A percentile compares a stretch with the other conserved stretches of the same genome.
Conservation (phyloP, 2,888 invertebrate genomes). For the Chrysotoxum bicinctum region DNA sequence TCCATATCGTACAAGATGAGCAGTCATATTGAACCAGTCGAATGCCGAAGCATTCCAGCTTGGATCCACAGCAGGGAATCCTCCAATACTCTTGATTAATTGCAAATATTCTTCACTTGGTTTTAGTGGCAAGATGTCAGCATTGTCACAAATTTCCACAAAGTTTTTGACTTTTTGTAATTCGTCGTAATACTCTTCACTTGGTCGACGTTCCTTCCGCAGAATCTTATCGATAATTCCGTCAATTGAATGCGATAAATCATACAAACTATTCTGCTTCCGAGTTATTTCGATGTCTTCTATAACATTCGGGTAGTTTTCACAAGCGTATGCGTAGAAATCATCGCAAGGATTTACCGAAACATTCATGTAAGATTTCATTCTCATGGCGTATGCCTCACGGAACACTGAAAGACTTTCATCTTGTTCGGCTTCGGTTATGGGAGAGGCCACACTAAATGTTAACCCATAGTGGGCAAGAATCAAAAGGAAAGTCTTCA, state of each 20-base stretch:
- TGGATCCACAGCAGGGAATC: conserved; percentile 78
- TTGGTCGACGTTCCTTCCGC: conserved; percentile 60
- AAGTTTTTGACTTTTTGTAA: conserved; percentile 76
- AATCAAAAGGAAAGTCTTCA: neutral
- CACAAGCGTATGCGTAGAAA: conserved; percentile 79
- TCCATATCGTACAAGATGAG: conserved; percentile 77
- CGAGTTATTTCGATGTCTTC: conserved; percentile 72
- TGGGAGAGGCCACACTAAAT: neutral
- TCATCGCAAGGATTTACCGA: conserved; percentile 78
- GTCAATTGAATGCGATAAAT: conserved; percentile 75
- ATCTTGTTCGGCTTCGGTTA: conserved; percentile 15
- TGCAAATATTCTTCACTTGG: conserved; percentile 76
- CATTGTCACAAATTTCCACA: conserved; percentile 75
- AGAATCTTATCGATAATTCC: conserved; percentile 74
- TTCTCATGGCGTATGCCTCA: conserved; percentile 75
- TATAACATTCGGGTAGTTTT: conserved; percentile 78
- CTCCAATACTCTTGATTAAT: conserved; percentile 77
- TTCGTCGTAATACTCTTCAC: conserved; percentile 74
- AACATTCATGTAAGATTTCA: conserved; percentile 78
- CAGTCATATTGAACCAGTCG: conserved; percentile 80
- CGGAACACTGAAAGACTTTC: conserved; percentile 67
- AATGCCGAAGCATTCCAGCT: conserved; percentile 75
- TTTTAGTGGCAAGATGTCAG: conserved; percentile 76
- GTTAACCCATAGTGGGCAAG: neutral
- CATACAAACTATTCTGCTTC: conserved; percentile 77